These are phyloP conservation scores for Galeruca laticollis DNA, from an alignment of 2,888 invertebrate genomes.

Conservation along the genomic window DNA sequence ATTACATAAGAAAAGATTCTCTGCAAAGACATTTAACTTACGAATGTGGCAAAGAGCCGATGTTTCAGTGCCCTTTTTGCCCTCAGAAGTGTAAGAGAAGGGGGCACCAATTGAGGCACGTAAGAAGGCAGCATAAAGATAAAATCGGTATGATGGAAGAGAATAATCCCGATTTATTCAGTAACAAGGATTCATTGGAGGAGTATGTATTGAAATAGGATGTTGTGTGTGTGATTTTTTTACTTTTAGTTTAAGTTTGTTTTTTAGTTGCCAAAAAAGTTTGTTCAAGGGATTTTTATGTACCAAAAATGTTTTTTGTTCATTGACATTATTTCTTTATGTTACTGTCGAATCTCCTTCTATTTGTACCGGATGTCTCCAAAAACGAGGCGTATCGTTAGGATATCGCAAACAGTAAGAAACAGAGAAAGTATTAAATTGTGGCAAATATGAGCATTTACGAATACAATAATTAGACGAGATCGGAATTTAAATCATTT, in stretches of 20 bases:
- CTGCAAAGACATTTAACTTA: slow-evolving; percentile 81
- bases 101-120: slow-evolving; percentile 72
- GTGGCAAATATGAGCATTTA: no score
- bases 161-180: slow-evolving; percentile 63
- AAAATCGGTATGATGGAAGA: slow-evolving; percentile 68
- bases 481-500: no score
- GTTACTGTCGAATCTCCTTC: no score
- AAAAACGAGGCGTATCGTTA: no score
- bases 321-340: not conserved
- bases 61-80: slow-evolving; percentile 79
- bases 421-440: no score
- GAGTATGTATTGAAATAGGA: slow-evolving; percentile 11
- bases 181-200: slow-evolving; percentile 31
- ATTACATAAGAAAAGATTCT: slow-evolving; percentile 83
- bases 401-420: no score
- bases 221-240: not conserved
- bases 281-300: no score
- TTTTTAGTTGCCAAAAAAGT: not conserved
- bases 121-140: slow-evolving; percentile 69
- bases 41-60: slow-evolving; percentile 80
- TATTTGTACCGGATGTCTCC: no score
- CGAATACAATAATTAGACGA: no score
- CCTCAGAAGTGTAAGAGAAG: slow-evolving; percentile 77
- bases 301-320: not conserved
- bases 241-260: not conserved